Base-by-base conservation (phyloP, 2,888 invertebrate species). In the Macrophya alboannulata region DNA sequence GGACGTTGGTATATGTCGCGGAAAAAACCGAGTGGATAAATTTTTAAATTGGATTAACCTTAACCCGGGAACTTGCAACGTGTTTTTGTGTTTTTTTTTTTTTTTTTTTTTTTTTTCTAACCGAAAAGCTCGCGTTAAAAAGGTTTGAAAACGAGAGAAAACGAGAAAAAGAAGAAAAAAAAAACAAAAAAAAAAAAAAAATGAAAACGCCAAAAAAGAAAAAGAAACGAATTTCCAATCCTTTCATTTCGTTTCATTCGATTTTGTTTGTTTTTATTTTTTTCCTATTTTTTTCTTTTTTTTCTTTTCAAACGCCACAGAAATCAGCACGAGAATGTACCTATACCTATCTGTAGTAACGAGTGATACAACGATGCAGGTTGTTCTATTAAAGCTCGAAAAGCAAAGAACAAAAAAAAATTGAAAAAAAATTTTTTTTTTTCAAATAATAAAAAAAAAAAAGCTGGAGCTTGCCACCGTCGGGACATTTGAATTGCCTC, bases 401-500 rank as follows among this genome's bases (percentile, higher is more conserved):
- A 62, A 62, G n/a, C n/a, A 25, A 10, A 3, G 1, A 12, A 48
- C 1, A 48, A 1, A 48, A 48, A 48, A 55, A 55, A 55, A 55
- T 55, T 17, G 0, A 17, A n/a, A 31, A 31, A 1, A 65, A 21
- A n/a, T n/a, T n/a, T n/a, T n/a, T n/a, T n/a, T n/a, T n/a, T n/a
- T n/a, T n/a, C n/a, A 65, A 65, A 31, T 31, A 65, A 25, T 2
- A n/a, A n/a, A 4, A 62, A 62, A 62, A 62, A 62, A 62, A 21
- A 21, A 62, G 4, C 25, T 65, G 12, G 25, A 68, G 6, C 37
- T 68, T 68, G 0, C 68, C 15, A 68, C 4, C 15, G 68, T 68
- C 31, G 68, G 68, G 68, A 68, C 68, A 68, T 68, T 68, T 37
- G 68, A 68, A 68, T 68, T 68, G 68, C 68, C 68, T 68, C 17